Conservation (phyloP, 2,113 vertebrate species). For the Caloenas nicobarica region DNA sequence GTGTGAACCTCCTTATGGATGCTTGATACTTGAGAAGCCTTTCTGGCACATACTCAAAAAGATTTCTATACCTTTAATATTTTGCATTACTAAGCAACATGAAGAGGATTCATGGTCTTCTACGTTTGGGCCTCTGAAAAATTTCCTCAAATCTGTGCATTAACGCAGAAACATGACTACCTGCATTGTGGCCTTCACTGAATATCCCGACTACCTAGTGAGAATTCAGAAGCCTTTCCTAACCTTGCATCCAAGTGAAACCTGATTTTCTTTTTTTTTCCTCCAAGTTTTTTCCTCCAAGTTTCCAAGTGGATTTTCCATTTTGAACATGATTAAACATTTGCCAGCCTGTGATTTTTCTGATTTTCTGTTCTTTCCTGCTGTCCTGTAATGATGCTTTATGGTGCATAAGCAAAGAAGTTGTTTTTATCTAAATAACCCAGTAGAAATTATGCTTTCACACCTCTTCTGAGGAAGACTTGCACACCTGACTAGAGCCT, state of each 20-base stretch:
- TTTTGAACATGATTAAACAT: background rate
- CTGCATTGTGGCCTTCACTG: background rate
- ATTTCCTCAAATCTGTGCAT: background rate
- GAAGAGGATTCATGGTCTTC: background rate
- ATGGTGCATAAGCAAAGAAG: background rate
- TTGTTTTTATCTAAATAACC: background rate
- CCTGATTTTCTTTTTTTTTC: background rate
- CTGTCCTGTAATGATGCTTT: rapidly evolving
- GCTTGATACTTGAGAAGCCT: background rate
- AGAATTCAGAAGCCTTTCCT: background rate
- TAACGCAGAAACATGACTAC: background rate
- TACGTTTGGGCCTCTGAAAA: background rate
- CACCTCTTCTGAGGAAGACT: background rate
- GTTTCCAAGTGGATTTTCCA: background rate
- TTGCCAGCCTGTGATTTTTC: background rate
- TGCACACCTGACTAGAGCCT: background rate
- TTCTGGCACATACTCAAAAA: background rate
- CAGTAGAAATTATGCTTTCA: background rate
- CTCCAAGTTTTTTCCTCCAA: background rate
- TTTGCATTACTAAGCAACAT: background rate
- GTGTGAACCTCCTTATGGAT: background rate
- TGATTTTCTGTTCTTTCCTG: background rate
- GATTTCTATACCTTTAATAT: background rate
- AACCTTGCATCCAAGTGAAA: background rate
- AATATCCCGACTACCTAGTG: no score